These are phyloP conservation scores for Knipowitschia caucasica DNA, from an alignment of 2,797 vertebrate species.

Conservation along the genomic window DNA sequence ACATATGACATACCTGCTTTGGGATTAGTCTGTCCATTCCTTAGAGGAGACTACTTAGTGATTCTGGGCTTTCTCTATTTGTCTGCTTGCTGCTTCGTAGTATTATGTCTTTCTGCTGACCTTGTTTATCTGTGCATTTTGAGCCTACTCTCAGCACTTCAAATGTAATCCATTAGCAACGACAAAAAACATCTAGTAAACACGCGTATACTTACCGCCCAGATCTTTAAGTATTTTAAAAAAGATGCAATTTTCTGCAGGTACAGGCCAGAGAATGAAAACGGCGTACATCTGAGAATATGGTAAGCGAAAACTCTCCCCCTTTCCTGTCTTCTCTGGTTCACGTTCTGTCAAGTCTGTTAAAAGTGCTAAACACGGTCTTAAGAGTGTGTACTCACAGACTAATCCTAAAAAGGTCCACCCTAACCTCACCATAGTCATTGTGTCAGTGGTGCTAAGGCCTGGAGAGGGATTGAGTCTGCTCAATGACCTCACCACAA, in stretches of 20 bases:
- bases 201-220: conserved; percentile 29
- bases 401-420: conserved; percentile 80
- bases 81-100: conserved; percentile 56
- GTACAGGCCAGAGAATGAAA: conserved; percentile 99
- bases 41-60: conserved; percentile 46
- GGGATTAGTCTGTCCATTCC: conserved; percentile 80
- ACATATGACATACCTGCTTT: conserved; percentile 69
- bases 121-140: conserved; percentile 57
- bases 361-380: conserved; percentile 51
- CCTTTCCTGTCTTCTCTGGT: conserved; percentile 57
- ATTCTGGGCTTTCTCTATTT: conserved; percentile 60
- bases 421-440: conserved; percentile 65
- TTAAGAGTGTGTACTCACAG: conserved; percentile 67
- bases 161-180: conserved; percentile 62
- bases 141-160: conserved; percentile 45
- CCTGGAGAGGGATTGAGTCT: conserved; percentile 54
- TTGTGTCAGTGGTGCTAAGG: conserved; percentile 60
- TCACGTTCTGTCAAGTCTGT: conserved; percentile 53
- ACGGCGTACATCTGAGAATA: conserved; percentile 99
- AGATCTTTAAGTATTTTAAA: conserved; percentile 70
- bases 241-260: conserved; percentile 97
- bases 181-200: conserved; percentile 27
- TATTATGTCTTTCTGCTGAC: conserved; percentile 69
- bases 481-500: conserved; percentile 45
- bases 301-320: conserved; percentile 86